Evolutionary conservation across 1,140 invertebrate species (phyloP).

Genomic region (Dreissena rostriformis): DNA sequence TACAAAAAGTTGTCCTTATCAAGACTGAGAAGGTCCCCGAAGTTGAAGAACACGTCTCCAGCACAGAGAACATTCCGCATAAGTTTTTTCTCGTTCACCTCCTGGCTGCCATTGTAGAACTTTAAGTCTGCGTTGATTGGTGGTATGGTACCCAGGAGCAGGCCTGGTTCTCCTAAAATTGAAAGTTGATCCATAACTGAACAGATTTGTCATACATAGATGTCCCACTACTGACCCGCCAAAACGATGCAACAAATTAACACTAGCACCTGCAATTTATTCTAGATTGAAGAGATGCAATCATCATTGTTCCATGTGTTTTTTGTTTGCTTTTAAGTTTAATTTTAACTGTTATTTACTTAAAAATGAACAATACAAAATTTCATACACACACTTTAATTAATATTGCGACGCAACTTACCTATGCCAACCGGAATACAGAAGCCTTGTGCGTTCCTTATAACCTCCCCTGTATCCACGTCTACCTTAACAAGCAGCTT

Average conservation of each 20-base stretch:
- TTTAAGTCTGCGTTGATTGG: slow-evolving; percentile 17
- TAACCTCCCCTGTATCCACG: slow-evolving; percentile 59
- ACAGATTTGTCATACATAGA: too few relatives aligned
- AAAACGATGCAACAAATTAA: too few relatives aligned
- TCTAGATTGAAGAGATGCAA: neutral
- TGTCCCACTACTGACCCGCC: too few relatives aligned
- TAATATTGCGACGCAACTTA: slow-evolving; percentile 28
- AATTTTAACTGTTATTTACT: too few relatives aligned
- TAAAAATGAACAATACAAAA: too few relatives aligned
- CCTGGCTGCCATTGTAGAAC: slow-evolving; percentile 72
- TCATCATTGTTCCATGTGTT: neutral
- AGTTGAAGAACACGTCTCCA: slow-evolving; percentile 77
- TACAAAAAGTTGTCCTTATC: slow-evolving; percentile 80
- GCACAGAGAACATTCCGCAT: slow-evolving; percentile 70
- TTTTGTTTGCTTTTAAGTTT: neutral
- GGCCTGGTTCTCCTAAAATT: slow-evolving; percentile 70
- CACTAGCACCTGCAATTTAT: too few relatives aligned
- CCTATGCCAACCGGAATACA: slow-evolving; percentile 67
- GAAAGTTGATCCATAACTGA: neutral
- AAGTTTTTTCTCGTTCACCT: slow-evolving; percentile 74
- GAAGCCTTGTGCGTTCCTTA: slow-evolving; percentile 68
- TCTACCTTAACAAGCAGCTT: slow-evolving; percentile 60
- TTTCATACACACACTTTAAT: too few relatives aligned
- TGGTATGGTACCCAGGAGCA: slow-evolving; percentile 60
- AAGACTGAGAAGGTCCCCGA: slow-evolving; percentile 77